A percentile compares a stretch with the other conserved stretches of the same genome.
Conservation (phyloP, 2,797 vertebrate genomes). For the Anisognathus igniventris region DNA sequence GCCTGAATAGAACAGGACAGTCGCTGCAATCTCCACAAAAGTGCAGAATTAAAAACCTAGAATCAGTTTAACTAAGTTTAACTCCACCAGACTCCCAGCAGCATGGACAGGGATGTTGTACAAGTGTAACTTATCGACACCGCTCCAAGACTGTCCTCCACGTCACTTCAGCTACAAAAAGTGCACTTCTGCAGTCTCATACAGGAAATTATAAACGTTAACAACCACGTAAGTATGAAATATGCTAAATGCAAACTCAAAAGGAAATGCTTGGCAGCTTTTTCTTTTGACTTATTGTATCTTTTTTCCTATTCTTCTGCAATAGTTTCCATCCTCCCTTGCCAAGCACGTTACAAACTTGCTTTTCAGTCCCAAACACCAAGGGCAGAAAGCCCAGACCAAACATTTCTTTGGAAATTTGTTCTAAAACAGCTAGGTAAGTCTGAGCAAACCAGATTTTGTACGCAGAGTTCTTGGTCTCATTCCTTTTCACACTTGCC, state of each 20-base stretch:
- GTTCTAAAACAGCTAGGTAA: background rate
- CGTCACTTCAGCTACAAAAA: fast-evolving
- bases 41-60: fast-evolving
- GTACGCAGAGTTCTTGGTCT: background rate
- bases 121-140: fast-evolving
- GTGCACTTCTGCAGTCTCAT: background rate
- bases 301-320: background rate
- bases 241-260: background rate
- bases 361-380: background rate
- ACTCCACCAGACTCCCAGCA: background rate
- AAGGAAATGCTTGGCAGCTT: background rate
- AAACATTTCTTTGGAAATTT: background rate
- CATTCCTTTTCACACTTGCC: background rate
- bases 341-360: background rate
- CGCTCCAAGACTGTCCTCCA: background rate
- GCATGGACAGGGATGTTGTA: background rate
- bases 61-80: background rate
- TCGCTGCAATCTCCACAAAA: background rate
- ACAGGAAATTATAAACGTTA: background rate
- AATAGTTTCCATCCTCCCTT: background rate
- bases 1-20: background rate
- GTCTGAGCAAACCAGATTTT: background rate
- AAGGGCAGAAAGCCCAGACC: background rate
- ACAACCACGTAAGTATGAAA: background rate
- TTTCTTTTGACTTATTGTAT: background rate